These are phyloP conservation scores for Crocuta crocuta DNA, from an alignment of 2,113 vertebrate genomes.

Conservation along the genomic window DNA sequence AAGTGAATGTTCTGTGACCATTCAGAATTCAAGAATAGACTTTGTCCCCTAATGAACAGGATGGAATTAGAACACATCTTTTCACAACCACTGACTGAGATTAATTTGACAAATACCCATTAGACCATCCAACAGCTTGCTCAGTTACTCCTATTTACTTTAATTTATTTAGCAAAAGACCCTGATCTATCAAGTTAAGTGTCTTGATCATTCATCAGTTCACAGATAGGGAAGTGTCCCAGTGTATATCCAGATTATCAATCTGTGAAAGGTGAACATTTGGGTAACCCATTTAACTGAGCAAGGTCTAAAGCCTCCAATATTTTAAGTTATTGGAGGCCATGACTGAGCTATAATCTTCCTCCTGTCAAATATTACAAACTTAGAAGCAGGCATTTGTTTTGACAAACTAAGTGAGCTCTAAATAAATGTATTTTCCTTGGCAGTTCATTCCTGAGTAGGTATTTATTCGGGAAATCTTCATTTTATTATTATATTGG, in stretches of 20 bases:
- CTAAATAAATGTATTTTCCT: slow-evolving; percentile 68
- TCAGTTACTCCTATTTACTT: slow-evolving; percentile 73
- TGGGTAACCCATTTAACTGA: slow-evolving; percentile 70
- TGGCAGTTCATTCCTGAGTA: slow-evolving; percentile 65
- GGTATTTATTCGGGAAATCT: slow-evolving; percentile 73
- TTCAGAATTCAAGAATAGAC: slow-evolving; percentile 57
- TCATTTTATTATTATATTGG: slow-evolving; percentile 57
- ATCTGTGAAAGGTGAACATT: slow-evolving; percentile 70
- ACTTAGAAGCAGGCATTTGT: slow-evolving; percentile 53
- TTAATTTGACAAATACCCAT: slow-evolving; percentile 76
- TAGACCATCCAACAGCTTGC: slow-evolving; percentile 59
- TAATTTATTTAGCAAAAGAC: slow-evolving; percentile 80
- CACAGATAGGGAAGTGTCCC: slow-evolving; percentile 44
- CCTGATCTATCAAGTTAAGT: slow-evolving; percentile 73
- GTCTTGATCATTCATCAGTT: slow-evolving; percentile 62
- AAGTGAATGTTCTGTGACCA: background rate
- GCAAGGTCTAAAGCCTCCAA: slow-evolving; percentile 60
- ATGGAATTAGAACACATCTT: slow-evolving; percentile 64
- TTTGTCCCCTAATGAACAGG: slow-evolving; percentile 25
- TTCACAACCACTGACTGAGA: slow-evolving; percentile 55
- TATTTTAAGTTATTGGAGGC: slow-evolving; percentile 71
- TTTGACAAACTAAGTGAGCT: slow-evolving; percentile 50
- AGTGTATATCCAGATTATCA: slow-evolving; percentile 63
- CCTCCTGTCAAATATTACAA: slow-evolving; percentile 60
- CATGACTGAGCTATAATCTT: slow-evolving; percentile 35